Base-by-base conservation (phyloP, 1,140 invertebrate species). In the Glossosoma conforme region DNA sequence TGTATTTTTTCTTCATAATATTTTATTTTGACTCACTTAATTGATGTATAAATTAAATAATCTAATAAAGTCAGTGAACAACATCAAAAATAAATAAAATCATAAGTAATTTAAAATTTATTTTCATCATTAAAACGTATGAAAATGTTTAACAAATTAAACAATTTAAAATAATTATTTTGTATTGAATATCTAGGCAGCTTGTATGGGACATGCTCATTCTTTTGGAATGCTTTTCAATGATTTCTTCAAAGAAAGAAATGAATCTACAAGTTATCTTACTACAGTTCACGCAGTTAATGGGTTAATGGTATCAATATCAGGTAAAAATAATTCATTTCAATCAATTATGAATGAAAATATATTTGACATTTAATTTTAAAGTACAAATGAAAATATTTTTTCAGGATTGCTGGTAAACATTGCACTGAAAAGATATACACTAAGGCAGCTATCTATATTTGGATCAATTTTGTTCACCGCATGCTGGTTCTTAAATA, bases 201-300 rank as follows among this genome's bases (percentile, higher is more conserved):
- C 72, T 41, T 73, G 70, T 9, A 60, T 79, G 19, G 72, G 75
- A 2, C 72, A 77, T 22, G 58, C 79, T 17, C 72, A 82, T 58
- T 80, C 77, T 3, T 85, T 85, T 55, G 81, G 79, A 11, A 61
- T 86, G 9, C 72, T 86, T 20, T 84, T 79, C 51, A 79, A 79
- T 36, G 76, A 82, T 52, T 81, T 81, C 57, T 77, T 86, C 2
- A 63, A 66, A 32, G 66, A 65, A 2, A 70, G 83, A 10, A 67
- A 75, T 2, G 78, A 79, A 9, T 74, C 77, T 56, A 75, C 78
- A 1, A 78, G 75, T 52, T 76, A 75, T 1, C 69, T 79, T 25
- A 78, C 79, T 2, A 65, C 78, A 15, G 75, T 78, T 2, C 64
- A 70, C 54, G 69, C 68, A 40, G 62, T 69, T 0, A 69, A 68